These are phyloP conservation scores for Condylostylus longicornis DNA, from an alignment of 1,140 invertebrate genomes.

Conservation along the genomic window DNA sequence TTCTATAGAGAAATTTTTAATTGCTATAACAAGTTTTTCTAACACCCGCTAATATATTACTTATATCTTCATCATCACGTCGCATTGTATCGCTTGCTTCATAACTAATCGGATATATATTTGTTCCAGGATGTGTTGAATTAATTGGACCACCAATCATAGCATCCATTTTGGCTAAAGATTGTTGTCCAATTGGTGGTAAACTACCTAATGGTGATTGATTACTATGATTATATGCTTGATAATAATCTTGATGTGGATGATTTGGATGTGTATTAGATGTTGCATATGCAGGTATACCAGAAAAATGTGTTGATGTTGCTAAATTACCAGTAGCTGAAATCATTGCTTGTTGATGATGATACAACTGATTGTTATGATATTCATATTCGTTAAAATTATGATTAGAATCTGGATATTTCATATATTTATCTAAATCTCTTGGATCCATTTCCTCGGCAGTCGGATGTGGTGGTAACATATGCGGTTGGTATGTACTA, in stretches of 20 bases:
- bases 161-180: slow-evolving; percentile 10
- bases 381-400: slow-evolving; percentile 38
- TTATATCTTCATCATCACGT: slow-evolving; percentile 65
- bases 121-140: slow-evolving; percentile 5
- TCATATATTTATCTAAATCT: slow-evolving; percentile 51
- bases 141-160: slow-evolving; percentile 8
- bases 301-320: slow-evolving; percentile 13
- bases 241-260: slow-evolving; percentile 6
- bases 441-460: slow-evolving; percentile 38
- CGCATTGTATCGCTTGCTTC: slow-evolving; percentile 20
- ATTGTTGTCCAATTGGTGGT: slow-evolving; percentile 29
- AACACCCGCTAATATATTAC: slow-evolving; percentile 68
- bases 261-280: slow-evolving; percentile 22
- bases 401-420: slow-evolving; percentile 37
- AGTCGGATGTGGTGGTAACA: not conserved
- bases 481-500: slow-evolving; percentile 2
- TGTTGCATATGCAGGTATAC: slow-evolving; percentile 24
- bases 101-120: slow-evolving; percentile 4
- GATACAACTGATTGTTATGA: slow-evolving; percentile 37
- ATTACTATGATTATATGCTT: slow-evolving; percentile 2
- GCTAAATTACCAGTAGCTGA: slow-evolving; percentile 7
- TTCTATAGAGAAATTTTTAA: no score
- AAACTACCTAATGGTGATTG: slow-evolving; percentile 2
- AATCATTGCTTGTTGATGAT: slow-evolving; percentile 10
- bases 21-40: slow-evolving; percentile 76